A percentile compares a stretch with the other conserved stretches of the same genome.
Evolutionary conservation across 1,140 invertebrate species (phyloP).

Genomic region (Mylabris phalerata): DNA sequence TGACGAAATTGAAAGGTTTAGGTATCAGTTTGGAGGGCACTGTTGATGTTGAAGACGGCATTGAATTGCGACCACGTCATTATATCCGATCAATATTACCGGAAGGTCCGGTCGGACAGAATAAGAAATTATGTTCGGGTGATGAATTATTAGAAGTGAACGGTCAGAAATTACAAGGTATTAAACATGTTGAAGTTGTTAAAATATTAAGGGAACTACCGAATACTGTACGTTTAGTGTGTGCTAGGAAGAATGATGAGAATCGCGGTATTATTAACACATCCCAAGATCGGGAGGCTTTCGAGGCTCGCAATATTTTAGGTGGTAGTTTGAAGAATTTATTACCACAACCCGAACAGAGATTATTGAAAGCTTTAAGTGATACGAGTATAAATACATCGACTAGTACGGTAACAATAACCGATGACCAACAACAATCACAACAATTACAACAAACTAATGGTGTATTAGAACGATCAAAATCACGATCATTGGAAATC

Average conservation of each 20-base stretch:
- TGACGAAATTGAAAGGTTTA: slow-evolving; percentile 77
- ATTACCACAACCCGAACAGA: slow-evolving; percentile 40
- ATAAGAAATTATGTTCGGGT: slow-evolving; percentile 71
- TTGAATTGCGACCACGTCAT: slow-evolving; percentile 77
- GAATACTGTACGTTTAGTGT: slow-evolving; percentile 73
- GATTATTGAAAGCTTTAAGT: slow-evolving; percentile 78
- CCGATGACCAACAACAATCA: slow-evolving; percentile 29
- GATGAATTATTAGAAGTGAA: slow-evolving; percentile 90
- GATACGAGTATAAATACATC: slow-evolving; percentile 76
- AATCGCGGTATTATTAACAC: slow-evolving; percentile 59
- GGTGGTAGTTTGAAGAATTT: slow-evolving; percentile 52
- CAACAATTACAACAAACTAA: no score
- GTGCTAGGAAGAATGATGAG: slow-evolving; percentile 59
- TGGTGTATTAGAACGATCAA: slow-evolving; percentile 53
- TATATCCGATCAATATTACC: slow-evolving; percentile 80
- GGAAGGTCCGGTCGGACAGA: slow-evolving; percentile 80
- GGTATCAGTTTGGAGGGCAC: slow-evolving; percentile 91
- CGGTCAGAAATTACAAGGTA: slow-evolving; percentile 74
- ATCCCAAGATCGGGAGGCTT: slow-evolving; percentile 65
- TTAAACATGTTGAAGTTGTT: slow-evolving; percentile 85
- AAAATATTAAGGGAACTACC: slow-evolving; percentile 84
- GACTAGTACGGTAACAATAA: slow-evolving; percentile 53
- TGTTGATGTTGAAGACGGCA: slow-evolving; percentile 77
- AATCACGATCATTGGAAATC: slow-evolving; percentile 87
- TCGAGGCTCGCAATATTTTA: slow-evolving; percentile 68